phyloP scores from a whole-genome alignment of 2,113 vertebrate species.

The Hemicordylus capensis region DNA sequence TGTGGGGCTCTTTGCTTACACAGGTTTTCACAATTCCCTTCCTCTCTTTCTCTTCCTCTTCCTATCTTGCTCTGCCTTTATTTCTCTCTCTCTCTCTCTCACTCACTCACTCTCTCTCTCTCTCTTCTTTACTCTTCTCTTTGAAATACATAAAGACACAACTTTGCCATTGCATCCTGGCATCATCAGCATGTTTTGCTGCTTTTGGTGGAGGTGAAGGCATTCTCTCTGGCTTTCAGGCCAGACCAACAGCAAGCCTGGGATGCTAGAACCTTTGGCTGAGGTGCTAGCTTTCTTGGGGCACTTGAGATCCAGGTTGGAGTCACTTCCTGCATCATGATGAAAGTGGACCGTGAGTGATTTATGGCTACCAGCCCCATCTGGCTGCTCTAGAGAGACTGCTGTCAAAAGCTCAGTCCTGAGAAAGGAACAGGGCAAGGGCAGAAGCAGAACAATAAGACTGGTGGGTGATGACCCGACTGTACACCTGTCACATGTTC shows the following conservation, averaged over 20 bases:
- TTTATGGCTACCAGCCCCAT: background rate
- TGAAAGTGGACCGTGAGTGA: background rate
- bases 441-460: background rate
- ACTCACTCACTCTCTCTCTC: conserved; percentile 31
- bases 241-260: background rate
- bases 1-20: conserved; percentile 48
- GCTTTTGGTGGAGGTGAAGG: conserved; percentile 42
- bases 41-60: conserved; percentile 22
- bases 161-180: conserved; percentile 58
- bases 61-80: background rate
- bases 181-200: background rate
- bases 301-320: background rate
- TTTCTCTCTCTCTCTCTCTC: conserved; percentile 29
- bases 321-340: background rate
- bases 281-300: background rate
- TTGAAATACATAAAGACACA: conserved; percentile 50
- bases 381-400: background rate
- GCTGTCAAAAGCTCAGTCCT: background rate
- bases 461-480: background rate
- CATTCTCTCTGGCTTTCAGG: background rate
- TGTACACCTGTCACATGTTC: background rate
- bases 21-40: conserved; percentile 36
- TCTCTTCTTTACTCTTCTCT: conserved; percentile 34
- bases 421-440: background rate
- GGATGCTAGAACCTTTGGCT: background rate